Conservation (phyloP, 2,888 invertebrate species). For the Ptychoptera albimana region DNA sequence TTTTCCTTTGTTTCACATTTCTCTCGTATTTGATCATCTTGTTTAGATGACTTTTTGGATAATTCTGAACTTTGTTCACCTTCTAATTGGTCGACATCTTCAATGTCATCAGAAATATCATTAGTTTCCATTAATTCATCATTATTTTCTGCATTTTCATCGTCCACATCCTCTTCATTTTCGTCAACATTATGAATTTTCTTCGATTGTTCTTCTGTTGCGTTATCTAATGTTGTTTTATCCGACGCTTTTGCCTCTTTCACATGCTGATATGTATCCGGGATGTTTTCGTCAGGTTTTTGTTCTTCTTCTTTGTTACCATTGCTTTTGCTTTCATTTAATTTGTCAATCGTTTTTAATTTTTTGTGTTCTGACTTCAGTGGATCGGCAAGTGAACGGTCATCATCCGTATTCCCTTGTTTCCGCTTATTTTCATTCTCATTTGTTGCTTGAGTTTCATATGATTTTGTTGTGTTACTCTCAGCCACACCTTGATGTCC, state of each 20-base stretch:
- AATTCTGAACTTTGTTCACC: background rate
- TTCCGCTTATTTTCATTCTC: constrained; percentile 44
- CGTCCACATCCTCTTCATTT: constrained; percentile 37
- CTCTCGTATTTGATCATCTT: constrained; percentile 27
- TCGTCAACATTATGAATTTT: constrained; percentile 28
- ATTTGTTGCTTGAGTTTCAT: constrained; percentile 28
- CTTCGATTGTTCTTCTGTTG: constrained; percentile 66
- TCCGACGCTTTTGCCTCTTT: constrained; percentile 60
- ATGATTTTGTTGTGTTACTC: constrained; percentile 25
- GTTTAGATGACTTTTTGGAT: constrained; percentile 21
- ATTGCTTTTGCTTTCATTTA: constrained; percentile 27
- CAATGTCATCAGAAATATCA: constrained; percentile 22
- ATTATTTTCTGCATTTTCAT: constrained; percentile 38
- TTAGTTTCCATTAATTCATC: constrained; percentile 28
- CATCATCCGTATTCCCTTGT: constrained; percentile 59
- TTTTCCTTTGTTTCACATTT: constrained; percentile 35
- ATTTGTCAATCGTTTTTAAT: constrained; percentile 35
- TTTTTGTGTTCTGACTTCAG: constrained; percentile 25
- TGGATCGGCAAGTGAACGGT: constrained; percentile 44
- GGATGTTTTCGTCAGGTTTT: constrained; percentile 24
- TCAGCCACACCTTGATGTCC: constrained; percentile 46
- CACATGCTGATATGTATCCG: constrained; percentile 69
- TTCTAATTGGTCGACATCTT: constrained; percentile 19
- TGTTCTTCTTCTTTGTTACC: constrained; percentile 32
- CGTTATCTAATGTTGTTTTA: constrained; percentile 56